Evolutionary conservation across 2,113 vertebrate species (phyloP).

Genomic region (Smithornis capensis): DNA sequence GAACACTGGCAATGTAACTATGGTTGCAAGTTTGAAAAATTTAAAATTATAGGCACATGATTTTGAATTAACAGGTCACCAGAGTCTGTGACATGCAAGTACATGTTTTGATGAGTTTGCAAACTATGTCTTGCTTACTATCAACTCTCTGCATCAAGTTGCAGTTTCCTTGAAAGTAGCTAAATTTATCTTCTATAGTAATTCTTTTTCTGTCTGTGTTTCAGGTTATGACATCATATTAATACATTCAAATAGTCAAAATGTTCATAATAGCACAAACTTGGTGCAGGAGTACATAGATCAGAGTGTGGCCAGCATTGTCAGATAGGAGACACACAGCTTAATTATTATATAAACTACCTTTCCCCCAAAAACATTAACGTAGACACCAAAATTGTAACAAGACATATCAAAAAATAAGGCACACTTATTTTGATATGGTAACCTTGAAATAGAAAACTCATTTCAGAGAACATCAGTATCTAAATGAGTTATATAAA

Average conservation of each 20-base stretch:
- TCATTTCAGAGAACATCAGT: constrained; percentile 67
- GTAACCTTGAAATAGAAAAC: constrained; percentile 81
- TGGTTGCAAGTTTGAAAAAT: constrained; percentile 12
- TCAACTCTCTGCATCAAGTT: constrained; percentile 57
- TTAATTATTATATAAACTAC: constrained; percentile 69
- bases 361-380: constrained; percentile 47
- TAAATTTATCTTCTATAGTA: constrained; percentile 63
- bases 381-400: constrained; percentile 76
- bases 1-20: constrained; percentile 32
- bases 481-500: constrained; percentile 78
- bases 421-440: constrained; percentile 84
- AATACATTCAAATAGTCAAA: constrained; percentile 82
- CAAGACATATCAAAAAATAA: constrained; percentile 83
- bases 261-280: constrained; percentile 70
- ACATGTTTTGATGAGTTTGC: constrained; percentile 29
- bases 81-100: constrained; percentile 49
- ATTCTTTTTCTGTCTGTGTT: constrained; percentile 14
- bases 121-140: constrained; percentile 23
- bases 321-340: constrained; percentile 67
- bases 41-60: constrained; percentile 70
- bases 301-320: constrained; percentile 72
- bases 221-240: constrained; percentile 57
- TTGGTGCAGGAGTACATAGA: constrained; percentile 69
- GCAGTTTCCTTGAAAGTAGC: constrained; percentile 65
- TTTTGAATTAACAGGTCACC: constrained; percentile 46